These are phyloP conservation scores for Vanessa tameamea DNA, from an alignment of 1,140 invertebrate genomes.

Conservation along the genomic window DNA sequence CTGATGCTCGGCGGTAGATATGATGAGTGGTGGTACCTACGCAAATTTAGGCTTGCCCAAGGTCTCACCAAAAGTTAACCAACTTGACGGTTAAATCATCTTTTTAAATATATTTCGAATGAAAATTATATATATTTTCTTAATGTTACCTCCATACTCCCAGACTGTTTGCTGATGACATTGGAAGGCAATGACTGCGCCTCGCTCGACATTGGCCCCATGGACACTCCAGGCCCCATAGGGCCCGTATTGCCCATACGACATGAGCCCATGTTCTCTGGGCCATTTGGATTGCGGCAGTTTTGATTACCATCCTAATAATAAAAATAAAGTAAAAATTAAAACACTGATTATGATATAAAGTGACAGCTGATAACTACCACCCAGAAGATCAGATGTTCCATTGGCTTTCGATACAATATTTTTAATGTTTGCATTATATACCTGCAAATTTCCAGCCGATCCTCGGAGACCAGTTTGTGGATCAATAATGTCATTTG, in stretches of 20 bases:
- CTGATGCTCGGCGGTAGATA: too few relatives aligned
- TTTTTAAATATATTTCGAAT: not conserved
- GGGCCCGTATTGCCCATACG: slow-evolving; percentile 66
- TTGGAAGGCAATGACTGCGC: slow-evolving; percentile 88
- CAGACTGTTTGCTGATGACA: slow-evolving; percentile 89
- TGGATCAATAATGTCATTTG: slow-evolving; percentile 79
- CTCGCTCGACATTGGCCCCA: slow-evolving; percentile 79
- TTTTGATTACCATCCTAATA: slow-evolving; percentile 69
- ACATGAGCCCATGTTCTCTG: slow-evolving; percentile 69
- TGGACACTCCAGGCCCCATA: slow-evolving; percentile 68
- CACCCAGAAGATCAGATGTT: too few relatives aligned
- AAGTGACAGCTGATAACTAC: too few relatives aligned
- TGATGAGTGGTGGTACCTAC: too few relatives aligned
- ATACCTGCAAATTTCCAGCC: slow-evolving; percentile 71
- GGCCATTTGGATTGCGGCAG: slow-evolving; percentile 69
- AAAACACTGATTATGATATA: not conserved
- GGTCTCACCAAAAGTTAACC: too few relatives aligned
- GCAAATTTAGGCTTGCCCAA: too few relatives aligned
- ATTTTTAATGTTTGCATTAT: not conserved
- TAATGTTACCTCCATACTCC: slow-evolving; percentile 84
- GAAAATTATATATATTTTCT: slow-evolving; percentile 8
- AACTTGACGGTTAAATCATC: too few relatives aligned
- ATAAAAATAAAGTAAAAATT: not conserved
- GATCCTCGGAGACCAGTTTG: slow-evolving; percentile 76
- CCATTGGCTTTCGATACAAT: too few relatives aligned